Conservation (phyloP, 2,113 vertebrate genomes). For the Polypterus senegalus region DNA sequence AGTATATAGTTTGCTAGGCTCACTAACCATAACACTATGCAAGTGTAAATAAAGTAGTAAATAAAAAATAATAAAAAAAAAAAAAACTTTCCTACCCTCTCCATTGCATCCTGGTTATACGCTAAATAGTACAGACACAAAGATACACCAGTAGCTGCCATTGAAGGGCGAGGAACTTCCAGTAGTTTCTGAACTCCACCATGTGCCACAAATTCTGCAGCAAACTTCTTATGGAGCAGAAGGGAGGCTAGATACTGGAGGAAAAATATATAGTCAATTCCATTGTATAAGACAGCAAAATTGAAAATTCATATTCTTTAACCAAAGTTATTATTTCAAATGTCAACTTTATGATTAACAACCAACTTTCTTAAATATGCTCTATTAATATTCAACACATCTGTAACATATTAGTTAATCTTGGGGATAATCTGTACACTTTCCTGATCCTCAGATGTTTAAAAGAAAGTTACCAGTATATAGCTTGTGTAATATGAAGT, state of each 20-base stretch:
- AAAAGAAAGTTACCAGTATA: too few relatives aligned
- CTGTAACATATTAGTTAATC: too few relatives aligned
- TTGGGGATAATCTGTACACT: too few relatives aligned
- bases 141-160: slow-evolving; percentile 95
- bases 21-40: neutral
- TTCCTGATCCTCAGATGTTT: too few relatives aligned
- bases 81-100: slow-evolving; percentile 59
- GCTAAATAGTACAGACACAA: slow-evolving; percentile 96
- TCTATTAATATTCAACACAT: too few relatives aligned
- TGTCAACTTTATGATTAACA: too few relatives aligned
- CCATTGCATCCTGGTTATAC: slow-evolving; percentile 98
- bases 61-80: neutral
- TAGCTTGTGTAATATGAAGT: too few relatives aligned
- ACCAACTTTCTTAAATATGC: too few relatives aligned
- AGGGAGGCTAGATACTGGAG: slow-evolving; percentile 87
- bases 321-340: too few relatives aligned
- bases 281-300: too few relatives aligned
- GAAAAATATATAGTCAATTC: too few relatives aligned
- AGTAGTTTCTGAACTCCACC: slow-evolving; percentile 91
- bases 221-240: slow-evolving; percentile 96
- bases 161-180: slow-evolving; percentile 92
- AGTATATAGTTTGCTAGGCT: neutral
- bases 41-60: neutral
- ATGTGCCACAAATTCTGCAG: slow-evolving; percentile 95
- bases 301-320: too few relatives aligned